Base-by-base conservation (phyloP, 2,113 vertebrate genomes). In the Atherinomorus stipes region DNA sequence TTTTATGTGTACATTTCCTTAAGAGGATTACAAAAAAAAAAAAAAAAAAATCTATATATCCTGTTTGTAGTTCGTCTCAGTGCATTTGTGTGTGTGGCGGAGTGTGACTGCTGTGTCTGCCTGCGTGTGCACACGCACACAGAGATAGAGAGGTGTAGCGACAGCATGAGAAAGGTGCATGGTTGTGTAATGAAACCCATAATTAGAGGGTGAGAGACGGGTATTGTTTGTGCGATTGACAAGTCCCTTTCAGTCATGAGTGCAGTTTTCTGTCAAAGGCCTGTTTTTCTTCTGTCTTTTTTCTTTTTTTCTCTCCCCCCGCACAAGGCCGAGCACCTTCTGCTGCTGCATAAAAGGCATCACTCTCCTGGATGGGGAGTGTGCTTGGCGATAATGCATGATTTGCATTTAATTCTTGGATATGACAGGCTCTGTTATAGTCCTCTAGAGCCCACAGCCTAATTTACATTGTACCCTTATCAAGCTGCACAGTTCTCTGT, bases 391-490 rank as follows among this genome's bases (percentile, higher is more conserved):
- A 93, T 90, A 91, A 93, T 84, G 71, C 80, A 65, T 80, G 65
- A 92, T 92, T 90, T 93, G 90, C 89, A 91, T 91, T 89, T 90
- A 85, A 85, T 80, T 89, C 80, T 72, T 68, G 64, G 76, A 71
- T 86, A 81, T 87, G 92, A 93, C 90, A 91, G 77, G 19, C 64
- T 86, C 52, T 65, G 34, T 79, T 74, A 77, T 67, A 78, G 71
- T 65, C 80, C 76, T 78, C 80, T 74, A 49, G 71, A 77, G 49
- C 57, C 63, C n/a, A 22, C 44, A 54, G 66, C n/a, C 76, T 87
- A 76, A 90, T 91, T 89, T 90, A 78, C 88, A 92, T 90, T 75
- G 66, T 81, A 74, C 83, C 71, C 83, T 87, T 92, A 90, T 92
- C 87, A 77, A 84, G 78, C 86, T 76, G 62, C 78, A 61, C 80